These are phyloP conservation scores for Hypena proboscidalis DNA, from an alignment of 2,888 invertebrate species.

Conservation along the genomic window DNA sequence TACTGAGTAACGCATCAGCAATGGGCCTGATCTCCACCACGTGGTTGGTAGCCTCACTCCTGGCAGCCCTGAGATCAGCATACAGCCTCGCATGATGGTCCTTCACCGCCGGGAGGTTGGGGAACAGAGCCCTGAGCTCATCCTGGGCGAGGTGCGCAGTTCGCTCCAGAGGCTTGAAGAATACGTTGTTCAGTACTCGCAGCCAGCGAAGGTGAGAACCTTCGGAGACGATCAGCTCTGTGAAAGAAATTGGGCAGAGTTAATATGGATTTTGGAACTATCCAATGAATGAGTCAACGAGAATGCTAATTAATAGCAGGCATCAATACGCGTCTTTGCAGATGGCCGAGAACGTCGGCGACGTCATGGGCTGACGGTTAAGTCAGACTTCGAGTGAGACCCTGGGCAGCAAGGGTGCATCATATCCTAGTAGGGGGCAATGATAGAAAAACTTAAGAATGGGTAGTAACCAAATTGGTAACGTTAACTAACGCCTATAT, in stretches of 20 bases:
- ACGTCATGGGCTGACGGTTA: too few species aligned
- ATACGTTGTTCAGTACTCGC: constrained; percentile 93
- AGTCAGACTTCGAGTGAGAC: too few species aligned
- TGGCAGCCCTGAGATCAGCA: constrained; percentile 57
- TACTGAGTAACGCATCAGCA: constrained; percentile 72
- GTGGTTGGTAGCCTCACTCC: constrained; percentile 50
- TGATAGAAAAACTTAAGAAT: too few species aligned
- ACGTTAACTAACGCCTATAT: too few species aligned
- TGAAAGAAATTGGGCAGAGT: constrained; percentile 4
- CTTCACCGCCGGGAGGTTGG: constrained; percentile 93
- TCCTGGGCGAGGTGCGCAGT: constrained; percentile 90
- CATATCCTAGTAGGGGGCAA: too few species aligned
- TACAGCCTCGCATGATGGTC: constrained; percentile 71
- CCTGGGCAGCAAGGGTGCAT: too few species aligned
- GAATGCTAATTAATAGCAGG: too few species aligned
- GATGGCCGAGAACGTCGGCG: too few species aligned
- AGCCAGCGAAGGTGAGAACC: constrained; percentile 95
- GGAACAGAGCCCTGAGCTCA: constrained; percentile 91
- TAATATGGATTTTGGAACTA: too few species aligned
- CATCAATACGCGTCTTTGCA: too few species aligned
- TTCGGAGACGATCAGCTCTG: constrained; percentile 93
- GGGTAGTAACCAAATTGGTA: too few species aligned
- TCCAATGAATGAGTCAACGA: too few species aligned
- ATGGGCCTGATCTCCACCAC: constrained; percentile 66
- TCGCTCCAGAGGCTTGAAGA: constrained; percentile 90